Percentiles rank a stretch among this genome's conserved stretches.
These are phyloP conservation scores for Brachionus rotundiformis DNA, from an alignment of 1,140 invertebrate species.

Conservation along the genomic window DNA sequence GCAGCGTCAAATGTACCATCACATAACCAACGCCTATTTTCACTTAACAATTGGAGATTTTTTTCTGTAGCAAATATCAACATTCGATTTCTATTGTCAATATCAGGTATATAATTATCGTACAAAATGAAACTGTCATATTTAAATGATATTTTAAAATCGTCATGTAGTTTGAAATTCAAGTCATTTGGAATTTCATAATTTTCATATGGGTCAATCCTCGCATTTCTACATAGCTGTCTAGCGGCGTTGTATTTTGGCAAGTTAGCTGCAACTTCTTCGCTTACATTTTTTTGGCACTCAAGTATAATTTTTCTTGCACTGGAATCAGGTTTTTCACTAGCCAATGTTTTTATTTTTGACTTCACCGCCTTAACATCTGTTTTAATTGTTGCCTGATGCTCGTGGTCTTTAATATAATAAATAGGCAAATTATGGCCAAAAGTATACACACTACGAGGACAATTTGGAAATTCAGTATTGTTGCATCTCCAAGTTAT, in stretches of 20 bases:
- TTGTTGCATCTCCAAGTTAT: background rate
- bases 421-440: slow-evolving; percentile 27
- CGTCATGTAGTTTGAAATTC: background rate
- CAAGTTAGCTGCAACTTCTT: slow-evolving; percentile 33
- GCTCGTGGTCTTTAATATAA: slow-evolving; percentile 21
- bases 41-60: slow-evolving; percentile 28
- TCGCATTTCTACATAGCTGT: slow-evolving; percentile 10
- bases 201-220: slow-evolving; percentile 33
- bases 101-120: slow-evolving; percentile 1
- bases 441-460: slow-evolving; percentile 16
- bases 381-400: slow-evolving; percentile 27
- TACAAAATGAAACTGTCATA: slow-evolving; percentile 14
- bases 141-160: slow-evolving; percentile 26
- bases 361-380: slow-evolving; percentile 24
- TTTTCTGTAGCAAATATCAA: slow-evolving; percentile 1
- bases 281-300: background rate
- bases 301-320: background rate
- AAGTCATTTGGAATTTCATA: slow-evolving; percentile 20
- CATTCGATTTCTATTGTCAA: slow-evolving; percentile 24
- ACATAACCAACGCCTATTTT: slow-evolving; percentile 17
- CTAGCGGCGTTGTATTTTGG: background rate
- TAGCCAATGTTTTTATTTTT: slow-evolving; percentile 27
- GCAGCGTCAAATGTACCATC: slow-evolving; percentile 6
- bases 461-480: slow-evolving; percentile 22
- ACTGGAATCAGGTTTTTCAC: slow-evolving; percentile 20